Conservation (phyloP, 2,888 invertebrate species). For the Arge pagana region DNA sequence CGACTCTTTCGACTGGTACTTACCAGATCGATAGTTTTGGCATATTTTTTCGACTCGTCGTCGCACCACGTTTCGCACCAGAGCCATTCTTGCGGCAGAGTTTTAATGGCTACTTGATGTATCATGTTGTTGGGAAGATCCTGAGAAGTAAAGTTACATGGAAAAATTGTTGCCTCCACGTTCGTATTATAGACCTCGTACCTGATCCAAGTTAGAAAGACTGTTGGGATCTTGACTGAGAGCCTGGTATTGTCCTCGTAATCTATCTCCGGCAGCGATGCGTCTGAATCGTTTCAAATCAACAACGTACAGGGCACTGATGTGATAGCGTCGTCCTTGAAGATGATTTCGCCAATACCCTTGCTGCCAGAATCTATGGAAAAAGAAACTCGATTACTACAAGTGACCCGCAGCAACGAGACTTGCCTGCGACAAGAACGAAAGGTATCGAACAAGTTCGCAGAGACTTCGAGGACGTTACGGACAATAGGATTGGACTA, state of each 20-base stretch:
- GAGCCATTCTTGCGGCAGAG: conserved; percentile 98
- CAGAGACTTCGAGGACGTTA: too few relatives aligned
- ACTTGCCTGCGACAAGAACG: too few relatives aligned
- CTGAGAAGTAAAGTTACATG: conserved; percentile 58
- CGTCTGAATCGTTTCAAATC: conserved; percentile 94
- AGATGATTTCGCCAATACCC: conserved; percentile 99
- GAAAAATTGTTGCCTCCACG: not conserved
- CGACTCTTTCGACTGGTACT: conserved; percentile 55
- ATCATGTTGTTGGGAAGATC: conserved; percentile 99
- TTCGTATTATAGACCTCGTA: conserved; percentile 33
- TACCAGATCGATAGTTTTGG: conserved; percentile 97
- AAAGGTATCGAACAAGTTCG: too few relatives aligned
- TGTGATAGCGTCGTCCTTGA: conserved; percentile 92
- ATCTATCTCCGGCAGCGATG: conserved; percentile 96
- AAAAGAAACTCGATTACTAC: conserved; percentile 2
- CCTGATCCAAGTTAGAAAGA: conserved; percentile 88
- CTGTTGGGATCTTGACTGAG: conserved; percentile 99
- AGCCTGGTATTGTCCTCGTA: conserved; percentile 98
- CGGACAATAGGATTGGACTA: too few relatives aligned
- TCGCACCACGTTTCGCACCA: conserved; percentile 99
- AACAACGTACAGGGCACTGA: conserved; percentile 96
- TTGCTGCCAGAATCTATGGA: conserved; percentile 90
- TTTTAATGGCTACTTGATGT: conserved; percentile 97
- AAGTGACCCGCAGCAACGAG: too few relatives aligned
- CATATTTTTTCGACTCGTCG: conserved; percentile 81